These are phyloP conservation scores for Onychomys arenicola DNA, from an alignment of 2,797 vertebrate species.

Conservation along the genomic window DNA sequence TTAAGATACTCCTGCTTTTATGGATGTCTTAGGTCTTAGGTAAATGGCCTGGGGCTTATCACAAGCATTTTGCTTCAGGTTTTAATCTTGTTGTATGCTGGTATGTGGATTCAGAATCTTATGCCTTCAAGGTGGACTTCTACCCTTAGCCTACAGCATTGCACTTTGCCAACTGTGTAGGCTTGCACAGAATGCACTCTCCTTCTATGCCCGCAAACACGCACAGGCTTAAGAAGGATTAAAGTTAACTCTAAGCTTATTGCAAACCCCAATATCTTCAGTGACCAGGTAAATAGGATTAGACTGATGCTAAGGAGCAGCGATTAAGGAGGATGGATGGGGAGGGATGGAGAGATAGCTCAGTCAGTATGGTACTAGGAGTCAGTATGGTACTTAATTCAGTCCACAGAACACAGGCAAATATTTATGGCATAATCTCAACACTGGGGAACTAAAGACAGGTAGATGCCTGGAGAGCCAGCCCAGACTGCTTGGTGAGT, in stretches of 20 bases:
- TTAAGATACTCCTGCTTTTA: neutral
- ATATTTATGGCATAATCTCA: neutral
- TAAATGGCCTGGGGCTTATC: neutral
- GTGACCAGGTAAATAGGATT: neutral
- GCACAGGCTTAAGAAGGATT: neutral
- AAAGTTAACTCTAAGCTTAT: neutral
- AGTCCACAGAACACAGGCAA: neutral
- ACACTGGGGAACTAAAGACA: neutral
- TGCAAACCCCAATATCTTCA: neutral
- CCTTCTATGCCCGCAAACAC: neutral
- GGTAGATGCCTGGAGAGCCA: neutral
- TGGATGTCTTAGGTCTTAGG: neutral
- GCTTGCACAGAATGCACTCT: neutral
- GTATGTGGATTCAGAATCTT: neutral
- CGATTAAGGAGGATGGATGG: neutral
- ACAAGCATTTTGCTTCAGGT: neutral
- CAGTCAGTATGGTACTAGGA: neutral
- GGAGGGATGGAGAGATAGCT: neutral
- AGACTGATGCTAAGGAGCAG: neutral
- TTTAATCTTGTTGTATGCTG: neutral
- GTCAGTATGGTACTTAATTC: neutral
- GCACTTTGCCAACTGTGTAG: conserved; percentile 6
- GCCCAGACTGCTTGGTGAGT: neutral
- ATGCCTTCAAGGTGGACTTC: neutral
- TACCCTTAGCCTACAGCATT: neutral